Conservation (phyloP, 2,113 vertebrate genomes). For the Grammomys dolichurus region DNA sequence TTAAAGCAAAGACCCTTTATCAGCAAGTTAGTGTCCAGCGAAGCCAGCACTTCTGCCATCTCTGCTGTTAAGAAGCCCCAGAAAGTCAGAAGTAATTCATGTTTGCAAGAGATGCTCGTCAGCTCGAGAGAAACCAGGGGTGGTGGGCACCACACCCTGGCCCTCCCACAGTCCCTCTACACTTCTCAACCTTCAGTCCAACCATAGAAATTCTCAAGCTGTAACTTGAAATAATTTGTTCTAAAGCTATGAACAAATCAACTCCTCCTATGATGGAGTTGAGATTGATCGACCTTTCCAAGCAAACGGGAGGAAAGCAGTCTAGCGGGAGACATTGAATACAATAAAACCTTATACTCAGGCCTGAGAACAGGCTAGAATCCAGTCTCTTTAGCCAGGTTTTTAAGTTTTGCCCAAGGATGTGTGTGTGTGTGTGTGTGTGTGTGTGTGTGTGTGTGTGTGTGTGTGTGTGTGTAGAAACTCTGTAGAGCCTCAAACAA, state of each 20-base stretch:
- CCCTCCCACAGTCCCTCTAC: not conserved
- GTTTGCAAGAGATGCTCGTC: slow-evolving; percentile 6
- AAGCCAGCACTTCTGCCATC: slow-evolving; percentile 15
- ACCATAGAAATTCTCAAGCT: slow-evolving; percentile 53
- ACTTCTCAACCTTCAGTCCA: slow-evolving; percentile 14
- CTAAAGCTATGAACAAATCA: slow-evolving; percentile 1
- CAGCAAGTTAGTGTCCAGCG: slow-evolving; percentile 52
- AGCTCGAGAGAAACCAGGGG: not conserved
- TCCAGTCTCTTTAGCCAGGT: not conserved
- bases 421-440: no score
- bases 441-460: no score
- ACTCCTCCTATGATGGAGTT: slow-evolving; percentile 49
- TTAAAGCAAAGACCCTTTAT: slow-evolving; percentile 42
- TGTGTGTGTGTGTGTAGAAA: not conserved
- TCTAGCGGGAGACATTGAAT: not conserved
- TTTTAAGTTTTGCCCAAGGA: not conserved
- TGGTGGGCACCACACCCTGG: slow-evolving; percentile 11
- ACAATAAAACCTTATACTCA: not conserved
- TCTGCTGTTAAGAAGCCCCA: not conserved
- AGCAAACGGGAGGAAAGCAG: not conserved
- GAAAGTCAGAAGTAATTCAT: slow-evolving; percentile 21
- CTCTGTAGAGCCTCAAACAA: not conserved
- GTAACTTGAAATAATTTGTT: slow-evolving; percentile 24
- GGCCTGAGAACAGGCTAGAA: not conserved
- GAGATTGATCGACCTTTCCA: slow-evolving; percentile 22